Percentiles rank a stretch among this genome's conserved stretches.
Conservation (phyloP, 2,888 invertebrate genomes). For the Eretmocerus hayati region DNA sequence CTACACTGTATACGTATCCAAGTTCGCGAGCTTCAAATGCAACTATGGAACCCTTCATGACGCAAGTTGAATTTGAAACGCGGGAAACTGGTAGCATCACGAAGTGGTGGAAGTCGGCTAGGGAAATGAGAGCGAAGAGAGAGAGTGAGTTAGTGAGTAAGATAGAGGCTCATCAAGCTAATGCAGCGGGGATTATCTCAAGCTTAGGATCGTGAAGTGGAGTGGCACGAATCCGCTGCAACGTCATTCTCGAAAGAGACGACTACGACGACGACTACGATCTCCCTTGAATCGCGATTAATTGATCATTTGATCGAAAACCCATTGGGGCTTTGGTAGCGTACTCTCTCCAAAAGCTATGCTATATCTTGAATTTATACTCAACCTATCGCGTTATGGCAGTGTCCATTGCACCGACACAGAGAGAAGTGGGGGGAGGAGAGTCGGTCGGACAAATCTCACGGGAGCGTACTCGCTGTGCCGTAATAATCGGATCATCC, state of each 20-base stretch:
- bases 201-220: conserved; percentile 35
- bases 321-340: conserved; percentile 39
- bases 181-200: conserved; percentile 45
- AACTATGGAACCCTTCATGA: too few relatives aligned
- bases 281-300: conserved; percentile 35
- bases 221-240: conserved; percentile 26
- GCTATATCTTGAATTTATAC: too few relatives aligned
- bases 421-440: too few relatives aligned
- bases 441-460: too few relatives aligned
- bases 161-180: conserved; percentile 44
- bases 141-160: conserved; percentile 20
- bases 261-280: conserved; percentile 25
- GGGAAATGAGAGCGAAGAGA: conserved; percentile 25
- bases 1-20: too few relatives aligned
- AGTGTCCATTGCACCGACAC: too few relatives aligned
- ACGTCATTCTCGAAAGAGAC: conserved; percentile 32
- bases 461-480: too few relatives aligned
- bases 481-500: too few relatives aligned
- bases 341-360: too few relatives aligned
- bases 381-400: too few relatives aligned
- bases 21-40: too few relatives aligned
- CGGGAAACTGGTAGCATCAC: background rate
- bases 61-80: too few relatives aligned
- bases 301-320: conserved; percentile 43
- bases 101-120: background rate